Conservation (phyloP, 2,113 vertebrate species). For the Grantiella picta region DNA sequence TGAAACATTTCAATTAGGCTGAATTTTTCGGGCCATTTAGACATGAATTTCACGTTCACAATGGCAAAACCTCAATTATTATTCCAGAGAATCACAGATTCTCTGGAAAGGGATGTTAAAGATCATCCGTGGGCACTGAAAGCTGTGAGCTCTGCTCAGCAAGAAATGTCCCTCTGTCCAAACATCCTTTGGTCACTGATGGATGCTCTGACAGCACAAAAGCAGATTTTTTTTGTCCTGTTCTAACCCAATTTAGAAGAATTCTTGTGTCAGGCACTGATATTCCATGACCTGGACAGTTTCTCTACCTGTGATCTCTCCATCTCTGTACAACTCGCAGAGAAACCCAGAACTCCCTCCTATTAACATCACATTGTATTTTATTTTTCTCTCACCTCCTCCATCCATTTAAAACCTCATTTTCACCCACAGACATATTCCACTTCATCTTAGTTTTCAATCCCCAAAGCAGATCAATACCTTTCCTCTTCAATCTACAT, state of each 20-base stretch:
- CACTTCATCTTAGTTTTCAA: conserved; percentile 40
- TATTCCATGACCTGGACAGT: fast-evolving
- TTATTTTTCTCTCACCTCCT: background rate
- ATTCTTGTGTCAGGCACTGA: background rate
- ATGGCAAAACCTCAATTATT: background rate
- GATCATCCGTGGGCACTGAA: background rate
- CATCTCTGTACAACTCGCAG: background rate
- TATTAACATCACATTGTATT: background rate
- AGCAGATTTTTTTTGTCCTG: background rate
- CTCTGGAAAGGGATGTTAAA: background rate
- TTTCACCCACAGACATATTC: conserved; percentile 14
- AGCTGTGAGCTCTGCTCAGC: background rate
- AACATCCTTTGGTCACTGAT: background rate
- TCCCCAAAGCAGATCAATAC: conserved; percentile 35
- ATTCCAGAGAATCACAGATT: background rate
- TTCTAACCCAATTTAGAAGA: background rate
- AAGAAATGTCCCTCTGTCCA: background rate
- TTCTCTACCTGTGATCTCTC: background rate
- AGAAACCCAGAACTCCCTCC: background rate
- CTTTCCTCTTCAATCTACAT: conserved; percentile 17
- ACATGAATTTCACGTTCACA: fast-evolving
- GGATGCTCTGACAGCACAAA: background rate
- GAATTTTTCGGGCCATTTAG: background rate
- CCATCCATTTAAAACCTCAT: conserved; percentile 19
- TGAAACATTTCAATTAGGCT: background rate